phyloP scores from a whole-genome alignment of 2,797 vertebrate genomes.

The Xiphorhynchus erythropygius region DNA sequence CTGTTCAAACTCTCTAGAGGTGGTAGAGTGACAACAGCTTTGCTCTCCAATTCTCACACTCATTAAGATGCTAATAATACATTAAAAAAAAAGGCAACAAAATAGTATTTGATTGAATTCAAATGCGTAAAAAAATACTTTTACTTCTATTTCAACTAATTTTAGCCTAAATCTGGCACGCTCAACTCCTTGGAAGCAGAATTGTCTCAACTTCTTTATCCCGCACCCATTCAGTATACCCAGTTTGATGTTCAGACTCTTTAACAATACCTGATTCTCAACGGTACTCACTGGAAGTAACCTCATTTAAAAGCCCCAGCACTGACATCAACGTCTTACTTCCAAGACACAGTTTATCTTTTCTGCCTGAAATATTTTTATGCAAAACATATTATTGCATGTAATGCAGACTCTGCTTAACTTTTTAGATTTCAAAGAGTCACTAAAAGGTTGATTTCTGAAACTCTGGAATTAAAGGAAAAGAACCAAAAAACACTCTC shows the following conservation, averaged over 20 bases:
- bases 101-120: neutral
- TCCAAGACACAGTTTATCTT: neutral
- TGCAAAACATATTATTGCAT: neutral
- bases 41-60: neutral
- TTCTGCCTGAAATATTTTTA: neutral
- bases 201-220: neutral
- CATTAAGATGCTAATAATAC: neutral
- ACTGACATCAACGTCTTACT: neutral
- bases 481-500: accelerated
- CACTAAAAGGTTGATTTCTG: neutral
- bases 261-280: neutral
- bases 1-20: neutral
- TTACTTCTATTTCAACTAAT: neutral
- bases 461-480: neutral
- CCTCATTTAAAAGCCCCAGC: neutral
- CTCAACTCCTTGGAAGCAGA: neutral
- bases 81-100: no score
- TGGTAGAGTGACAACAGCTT: neutral
- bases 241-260: neutral
- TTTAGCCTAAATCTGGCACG: neutral
- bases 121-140: neutral
- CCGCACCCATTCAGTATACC: neutral
- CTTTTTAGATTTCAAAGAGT: neutral
- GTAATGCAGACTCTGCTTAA: neutral
- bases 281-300: neutral